phyloP scores from a whole-genome alignment of 2,113 vertebrate genomes.

The Lasiurus cinereus region DNA sequence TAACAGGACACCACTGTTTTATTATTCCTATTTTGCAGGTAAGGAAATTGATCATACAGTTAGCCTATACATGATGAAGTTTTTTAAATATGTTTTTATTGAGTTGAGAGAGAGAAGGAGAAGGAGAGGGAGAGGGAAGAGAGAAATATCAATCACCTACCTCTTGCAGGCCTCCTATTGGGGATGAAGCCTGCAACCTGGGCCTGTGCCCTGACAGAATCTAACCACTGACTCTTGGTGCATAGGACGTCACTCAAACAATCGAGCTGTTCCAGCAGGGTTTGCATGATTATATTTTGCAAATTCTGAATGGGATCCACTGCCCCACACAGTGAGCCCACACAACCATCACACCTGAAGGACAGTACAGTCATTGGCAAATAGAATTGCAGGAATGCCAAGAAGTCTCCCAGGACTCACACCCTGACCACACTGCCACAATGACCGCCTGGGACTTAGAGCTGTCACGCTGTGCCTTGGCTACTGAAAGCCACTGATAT shows the following conservation, averaged over 20 bases:
- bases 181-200: no score
- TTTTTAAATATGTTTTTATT: neutral
- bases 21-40: constrained; percentile 12
- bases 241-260: no score
- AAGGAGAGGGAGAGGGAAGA: no score
- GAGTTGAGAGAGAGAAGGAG: no score
- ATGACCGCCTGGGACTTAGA: neutral
- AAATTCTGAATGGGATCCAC: neutral
- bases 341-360: neutral
- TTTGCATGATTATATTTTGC: neutral
- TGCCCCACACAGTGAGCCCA: neutral
- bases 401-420: neutral
- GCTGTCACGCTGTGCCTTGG: neutral
- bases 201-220: no score
- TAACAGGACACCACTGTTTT: neutral
- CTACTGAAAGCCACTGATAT: neutral
- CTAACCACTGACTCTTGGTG: no score
- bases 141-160: no score
- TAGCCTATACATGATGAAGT: neutral
- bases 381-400: neutral
- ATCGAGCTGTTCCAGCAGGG: no score
- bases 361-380: neutral
- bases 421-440: neutral
- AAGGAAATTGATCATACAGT: neutral
- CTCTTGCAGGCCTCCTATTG: no score